Base-by-base conservation (phyloP, 2,888 invertebrate genomes). In the Allygus modestus region DNA sequence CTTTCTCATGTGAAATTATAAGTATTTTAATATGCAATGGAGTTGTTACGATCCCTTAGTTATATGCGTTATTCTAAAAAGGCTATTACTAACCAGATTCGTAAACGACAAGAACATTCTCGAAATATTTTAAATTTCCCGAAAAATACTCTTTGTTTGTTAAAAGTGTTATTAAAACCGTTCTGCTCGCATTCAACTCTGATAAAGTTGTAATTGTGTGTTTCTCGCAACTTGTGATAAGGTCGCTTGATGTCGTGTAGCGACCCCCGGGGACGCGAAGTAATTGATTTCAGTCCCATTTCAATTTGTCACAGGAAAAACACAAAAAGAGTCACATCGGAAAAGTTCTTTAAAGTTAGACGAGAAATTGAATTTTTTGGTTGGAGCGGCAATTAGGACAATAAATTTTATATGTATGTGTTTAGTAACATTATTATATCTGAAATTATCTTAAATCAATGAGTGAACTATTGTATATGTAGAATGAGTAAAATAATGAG, bases 271-370 rank as follows among this genome's bases (percentile, higher is more conserved):
- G 41, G 71, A 71, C 71, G 23, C 41, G 12, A 31, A 71, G 71
- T 71, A 71, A 71, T 71, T 71, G 71, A 71, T 71, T 71, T 37
- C 71, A 71, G 71, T 71, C 71, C 71, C 71, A 37, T 71, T 71
- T 41, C 71, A 71, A 71, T 71, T 37, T 71, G 71, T 71, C 41
- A 37, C 71, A 37, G 71, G 9, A 41, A 41, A 71, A 71, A 71
- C 28, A 69, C 31, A 69, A 69, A 71, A 41, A 37, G 15, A 31
- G 71, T 65, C 20, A 31, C 31, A 15, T 28, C 65, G 31, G 65
- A 65, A 51, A 58, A 65, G 65, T 65, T 65, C 65, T 65, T 26
- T 15, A 11, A 31, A 58, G 20, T 20, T 7, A 58, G 37, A 9
- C 9, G 15, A 51, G 4, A 37, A 37, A 37, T 37, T 37, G 4